Evolutionary conservation across 2,797 vertebrate genomes (phyloP).

Genomic region (Micrastur ruficollis): DNA sequence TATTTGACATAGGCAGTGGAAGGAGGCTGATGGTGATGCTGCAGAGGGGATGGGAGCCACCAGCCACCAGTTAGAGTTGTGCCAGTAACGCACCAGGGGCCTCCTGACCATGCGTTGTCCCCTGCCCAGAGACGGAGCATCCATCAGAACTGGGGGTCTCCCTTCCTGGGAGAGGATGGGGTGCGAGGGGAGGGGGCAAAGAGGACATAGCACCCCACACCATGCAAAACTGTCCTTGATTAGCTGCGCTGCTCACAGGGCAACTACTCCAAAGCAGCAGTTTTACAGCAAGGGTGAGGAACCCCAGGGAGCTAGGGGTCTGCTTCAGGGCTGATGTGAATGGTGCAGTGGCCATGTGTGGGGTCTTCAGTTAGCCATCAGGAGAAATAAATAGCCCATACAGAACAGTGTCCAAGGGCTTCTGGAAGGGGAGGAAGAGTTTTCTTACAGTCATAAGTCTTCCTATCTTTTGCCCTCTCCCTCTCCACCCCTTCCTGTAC

Average conservation of each 20-base stretch:
- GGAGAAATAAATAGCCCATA: background rate
- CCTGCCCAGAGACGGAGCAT: background rate
- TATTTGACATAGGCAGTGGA: background rate
- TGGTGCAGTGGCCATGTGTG: too few species aligned
- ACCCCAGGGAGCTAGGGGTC: background rate
- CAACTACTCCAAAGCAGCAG: background rate
- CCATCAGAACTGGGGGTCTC: background rate
- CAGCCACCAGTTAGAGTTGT: background rate
- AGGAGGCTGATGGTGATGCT: fast-evolving
- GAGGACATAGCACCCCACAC: background rate
- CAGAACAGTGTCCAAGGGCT: background rate
- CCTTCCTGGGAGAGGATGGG: background rate
- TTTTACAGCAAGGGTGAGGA: background rate
- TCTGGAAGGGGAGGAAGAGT: background rate
- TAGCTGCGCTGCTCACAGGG: background rate
- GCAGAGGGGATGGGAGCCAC: background rate
- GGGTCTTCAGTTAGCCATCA: background rate
- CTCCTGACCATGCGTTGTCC: background rate
- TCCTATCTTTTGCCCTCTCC: background rate
- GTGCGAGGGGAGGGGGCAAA: background rate
- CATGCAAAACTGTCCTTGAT: background rate
- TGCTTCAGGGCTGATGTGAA: background rate
- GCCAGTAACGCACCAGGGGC: too few species aligned
- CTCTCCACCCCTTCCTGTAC: background rate
- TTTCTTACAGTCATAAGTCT: background rate